phyloP scores from a whole-genome alignment of 2,888 invertebrate species.

The Nasonovia ribisnigri region DNA sequence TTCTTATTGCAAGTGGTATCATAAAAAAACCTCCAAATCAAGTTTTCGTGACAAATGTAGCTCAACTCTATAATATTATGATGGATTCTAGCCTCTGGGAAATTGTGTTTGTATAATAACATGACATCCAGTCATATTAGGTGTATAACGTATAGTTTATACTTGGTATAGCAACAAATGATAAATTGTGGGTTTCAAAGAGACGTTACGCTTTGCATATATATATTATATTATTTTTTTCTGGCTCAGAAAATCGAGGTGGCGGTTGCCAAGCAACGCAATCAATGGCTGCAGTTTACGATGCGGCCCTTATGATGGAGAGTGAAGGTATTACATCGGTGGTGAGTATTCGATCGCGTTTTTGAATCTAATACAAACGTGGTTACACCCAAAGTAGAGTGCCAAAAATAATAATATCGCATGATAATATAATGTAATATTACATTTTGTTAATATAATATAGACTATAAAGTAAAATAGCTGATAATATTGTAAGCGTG shows the following conservation, averaged over 20 bases:
- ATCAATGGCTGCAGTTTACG: not conserved
- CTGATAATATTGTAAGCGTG: no score
- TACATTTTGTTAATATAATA: no score
- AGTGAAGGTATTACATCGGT: not conserved
- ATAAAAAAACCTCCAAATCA: not conserved
- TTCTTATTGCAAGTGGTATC: not conserved
- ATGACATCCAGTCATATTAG: not conserved
- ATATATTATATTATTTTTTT: not conserved
- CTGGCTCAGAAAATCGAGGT: not conserved
- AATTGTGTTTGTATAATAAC: not conserved
- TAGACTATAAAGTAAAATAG: no score
- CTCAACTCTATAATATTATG: not conserved
- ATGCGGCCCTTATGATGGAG: no score
- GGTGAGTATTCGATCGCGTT: no score
- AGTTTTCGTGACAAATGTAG: not conserved
- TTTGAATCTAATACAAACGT: not conserved
- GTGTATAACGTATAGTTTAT: not conserved
- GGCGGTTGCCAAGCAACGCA: not conserved
- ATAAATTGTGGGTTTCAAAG: not conserved
- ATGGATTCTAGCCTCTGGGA: not conserved
- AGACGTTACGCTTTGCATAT: not conserved
- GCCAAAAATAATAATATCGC: not conserved
- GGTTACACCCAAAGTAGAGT: not conserved
- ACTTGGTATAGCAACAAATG: not conserved
- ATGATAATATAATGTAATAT: no score